Base-by-base conservation (phyloP, 2,113 vertebrate species). In the Aptenodytes forsteri region DNA sequence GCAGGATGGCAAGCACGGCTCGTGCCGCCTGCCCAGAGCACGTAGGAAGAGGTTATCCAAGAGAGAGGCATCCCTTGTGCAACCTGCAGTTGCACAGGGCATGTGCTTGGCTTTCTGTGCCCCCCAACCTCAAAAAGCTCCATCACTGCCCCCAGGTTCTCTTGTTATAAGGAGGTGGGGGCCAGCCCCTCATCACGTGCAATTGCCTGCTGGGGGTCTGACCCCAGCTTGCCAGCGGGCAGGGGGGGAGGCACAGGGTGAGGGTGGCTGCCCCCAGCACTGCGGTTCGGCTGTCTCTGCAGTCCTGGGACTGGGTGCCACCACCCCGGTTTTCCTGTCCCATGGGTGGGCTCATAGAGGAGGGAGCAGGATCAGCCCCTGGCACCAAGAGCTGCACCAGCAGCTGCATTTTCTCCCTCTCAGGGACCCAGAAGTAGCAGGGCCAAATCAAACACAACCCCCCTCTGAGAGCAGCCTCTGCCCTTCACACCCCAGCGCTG, bases 221-320 rank as follows among this genome's bases (percentile, higher is more conserved):
- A 64, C 62, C 52, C 8, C 38, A 16, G 50, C 50, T 34, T 65
- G 32, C 44, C 66, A 36, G 21, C 1, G 2, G 44, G 36, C 12
- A 67, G 8, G 18, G 32, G 19, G 29, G 55, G 17, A 34, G 32
- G 4, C 21, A n/a, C 0, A 6, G 40, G 36, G 27, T 5, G 22
- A 9, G 17, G 30, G 26, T 18, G 18, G 18, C 78, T 67, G 66
- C 5, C 34, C 54, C 44, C 21, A 40, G 34, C 7, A 2, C 16
- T 8, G n/a, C 7, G 1, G 16, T n/a, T 47, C 1, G 0, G 10
- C 34, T 15, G 12, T 70, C 38, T 38, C 32, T 52, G 36, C 1
- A 1, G 34, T 46, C 26, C 42, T 64, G n/a, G 77, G 0, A 0
- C 49, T 38, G 27, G 34, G 16, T 90, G 40, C 52, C 46, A 61